These are phyloP conservation scores for Brachirus orientalis DNA, from an alignment of 2,113 vertebrate species.

Conservation along the genomic window DNA sequence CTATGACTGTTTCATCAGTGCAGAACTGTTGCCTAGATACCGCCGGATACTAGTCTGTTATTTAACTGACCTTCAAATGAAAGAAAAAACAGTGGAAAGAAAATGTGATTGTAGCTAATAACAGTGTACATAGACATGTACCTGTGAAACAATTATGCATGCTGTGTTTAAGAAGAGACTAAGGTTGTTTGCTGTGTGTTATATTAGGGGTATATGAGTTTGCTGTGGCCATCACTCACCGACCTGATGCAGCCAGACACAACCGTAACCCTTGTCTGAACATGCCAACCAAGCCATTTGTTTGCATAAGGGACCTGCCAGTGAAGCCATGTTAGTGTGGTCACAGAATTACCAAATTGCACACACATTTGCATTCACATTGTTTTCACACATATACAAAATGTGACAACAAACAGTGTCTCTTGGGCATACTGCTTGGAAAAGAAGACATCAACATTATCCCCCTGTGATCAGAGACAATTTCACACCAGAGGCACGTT, in stretches of 20 bases:
- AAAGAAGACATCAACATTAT: too few species aligned
- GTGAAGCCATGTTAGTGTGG: slow-evolving; percentile 57
- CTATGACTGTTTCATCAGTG: slow-evolving; percentile 33
- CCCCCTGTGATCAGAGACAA: too few species aligned
- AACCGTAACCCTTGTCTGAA: slow-evolving; percentile 70
- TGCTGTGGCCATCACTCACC: slow-evolving; percentile 47
- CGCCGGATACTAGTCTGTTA: slow-evolving; percentile 29
- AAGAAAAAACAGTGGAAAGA: neutral
- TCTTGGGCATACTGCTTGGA: too few species aligned
- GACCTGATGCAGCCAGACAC: slow-evolving; percentile 63
- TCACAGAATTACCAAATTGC: slow-evolving; percentile 45
- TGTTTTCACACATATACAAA: neutral
- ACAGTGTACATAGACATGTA: slow-evolving; percentile 5
- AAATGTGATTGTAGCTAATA: neutral
- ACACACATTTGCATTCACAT: slow-evolving; percentile 21
- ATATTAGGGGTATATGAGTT: slow-evolving; percentile 13
- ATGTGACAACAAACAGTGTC: too few species aligned
- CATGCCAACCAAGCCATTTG: slow-evolving; percentile 69
- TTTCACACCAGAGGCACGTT: too few species aligned
- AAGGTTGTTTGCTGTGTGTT: neutral
- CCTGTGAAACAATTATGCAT: slow-evolving; percentile 20
- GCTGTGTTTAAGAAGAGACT: neutral
- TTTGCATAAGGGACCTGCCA: slow-evolving; percentile 76
- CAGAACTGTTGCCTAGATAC: slow-evolving; percentile 62
- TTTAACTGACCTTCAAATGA: slow-evolving; percentile 64